Evolutionary conservation across 2,797 vertebrate species (phyloP).

Genomic region (Pachyuromys duprasi): DNA sequence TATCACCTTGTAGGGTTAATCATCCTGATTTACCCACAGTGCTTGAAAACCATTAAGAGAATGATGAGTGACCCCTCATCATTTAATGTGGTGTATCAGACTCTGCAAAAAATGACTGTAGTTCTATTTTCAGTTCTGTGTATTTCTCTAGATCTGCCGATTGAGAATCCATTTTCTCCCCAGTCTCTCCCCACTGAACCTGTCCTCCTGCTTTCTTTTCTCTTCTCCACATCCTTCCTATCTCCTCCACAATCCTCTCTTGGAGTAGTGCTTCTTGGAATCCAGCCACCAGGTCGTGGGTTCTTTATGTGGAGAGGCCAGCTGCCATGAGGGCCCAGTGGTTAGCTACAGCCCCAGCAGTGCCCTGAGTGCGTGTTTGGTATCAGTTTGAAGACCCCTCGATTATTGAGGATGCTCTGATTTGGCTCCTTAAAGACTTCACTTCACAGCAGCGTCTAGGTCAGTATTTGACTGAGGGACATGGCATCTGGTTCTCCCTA

Average conservation of each 20-base stretch:
- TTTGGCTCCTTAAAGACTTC: neutral
- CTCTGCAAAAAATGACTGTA: neutral
- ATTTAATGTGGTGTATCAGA: neutral
- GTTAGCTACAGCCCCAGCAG: neutral
- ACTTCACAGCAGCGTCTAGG: neutral
- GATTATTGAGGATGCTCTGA: neutral
- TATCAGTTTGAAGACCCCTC: neutral
- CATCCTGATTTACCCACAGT: neutral
- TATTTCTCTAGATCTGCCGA: neutral
- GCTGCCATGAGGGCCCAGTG: neutral
- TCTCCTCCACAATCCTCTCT: neutral
- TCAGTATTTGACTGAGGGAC: neutral
- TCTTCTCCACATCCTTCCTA: no score
- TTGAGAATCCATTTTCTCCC: neutral
- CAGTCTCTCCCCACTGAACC: neutral
- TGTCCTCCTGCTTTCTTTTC: neutral
- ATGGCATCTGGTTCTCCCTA: neutral
- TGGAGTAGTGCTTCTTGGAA: neutral
- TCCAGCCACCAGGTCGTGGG: neutral
- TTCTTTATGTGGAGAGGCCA: neutral
- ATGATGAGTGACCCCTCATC: neutral
- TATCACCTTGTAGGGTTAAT: conserved; percentile 14
- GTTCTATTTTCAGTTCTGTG: neutral
- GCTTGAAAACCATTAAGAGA: conserved; percentile 25
- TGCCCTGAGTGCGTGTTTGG: neutral